These are phyloP conservation scores for Ranitomeya imitator DNA, from an alignment of 2,113 vertebrate species.

Conservation along the genomic window DNA sequence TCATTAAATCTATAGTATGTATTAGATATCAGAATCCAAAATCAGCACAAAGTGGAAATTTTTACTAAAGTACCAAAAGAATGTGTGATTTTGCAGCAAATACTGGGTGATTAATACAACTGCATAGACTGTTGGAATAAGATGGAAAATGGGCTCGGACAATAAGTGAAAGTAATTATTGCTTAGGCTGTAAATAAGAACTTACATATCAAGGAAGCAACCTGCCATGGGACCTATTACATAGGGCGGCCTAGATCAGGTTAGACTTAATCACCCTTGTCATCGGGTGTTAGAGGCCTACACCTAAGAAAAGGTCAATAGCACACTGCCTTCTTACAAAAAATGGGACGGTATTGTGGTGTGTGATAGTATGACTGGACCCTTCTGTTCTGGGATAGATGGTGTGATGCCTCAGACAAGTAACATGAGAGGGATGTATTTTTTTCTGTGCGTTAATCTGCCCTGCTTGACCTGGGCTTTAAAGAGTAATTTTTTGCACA, in stretches of 20 bases:
- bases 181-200: background rate
- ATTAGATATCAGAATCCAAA: too few relatives aligned
- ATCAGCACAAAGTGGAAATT: too few relatives aligned
- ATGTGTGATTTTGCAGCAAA: too few relatives aligned
- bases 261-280: background rate
- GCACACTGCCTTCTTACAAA: background rate
- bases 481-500: background rate
- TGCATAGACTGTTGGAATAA: background rate
- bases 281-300: background rate
- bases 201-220: background rate
- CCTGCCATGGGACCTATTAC: background rate
- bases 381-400: background rate
- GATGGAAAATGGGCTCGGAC: background rate
- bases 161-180: background rate
- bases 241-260: background rate
- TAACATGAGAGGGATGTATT: background rate
- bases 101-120: background rate
- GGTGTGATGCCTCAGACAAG: background rate
- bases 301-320: background rate
- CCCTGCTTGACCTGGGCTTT: background rate
- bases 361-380: background rate
- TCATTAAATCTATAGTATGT: too few relatives aligned
- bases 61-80: too few relatives aligned
- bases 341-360: background rate
- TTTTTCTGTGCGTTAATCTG: background rate